Percentiles rank a stretch among this genome's conserved stretches.
These are phyloP conservation scores for Peromyscus attwateri DNA, from an alignment of 2,797 vertebrate species.

Conservation along the genomic window DNA sequence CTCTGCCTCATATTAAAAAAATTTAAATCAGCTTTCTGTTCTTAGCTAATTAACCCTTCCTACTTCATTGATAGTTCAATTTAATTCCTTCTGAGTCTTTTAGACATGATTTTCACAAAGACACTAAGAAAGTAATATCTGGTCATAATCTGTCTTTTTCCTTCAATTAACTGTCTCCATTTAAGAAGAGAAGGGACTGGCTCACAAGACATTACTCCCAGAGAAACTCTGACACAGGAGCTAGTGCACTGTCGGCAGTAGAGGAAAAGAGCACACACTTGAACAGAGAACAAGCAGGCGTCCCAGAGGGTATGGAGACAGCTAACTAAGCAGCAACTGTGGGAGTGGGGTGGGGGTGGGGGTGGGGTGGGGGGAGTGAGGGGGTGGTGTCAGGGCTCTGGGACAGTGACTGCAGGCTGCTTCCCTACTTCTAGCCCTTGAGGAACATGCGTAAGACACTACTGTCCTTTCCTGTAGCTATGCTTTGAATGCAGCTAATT, in stretches of 20 bases:
- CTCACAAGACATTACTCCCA: conserved; percentile 25
- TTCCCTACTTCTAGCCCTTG: neutral
- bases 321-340: neutral
- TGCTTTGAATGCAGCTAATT: neutral
- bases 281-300: neutral
- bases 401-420: neutral
- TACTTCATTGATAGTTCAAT: neutral
- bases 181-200: neutral
- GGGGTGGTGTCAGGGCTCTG: neutral
- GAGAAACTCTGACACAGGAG: neutral
- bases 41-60: neutral
- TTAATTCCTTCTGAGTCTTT: conserved; percentile 48
- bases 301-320: neutral
- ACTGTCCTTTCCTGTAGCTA: too few relatives aligned
- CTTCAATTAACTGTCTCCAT: neutral
- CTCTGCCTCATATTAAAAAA: neutral
- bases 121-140: conserved; percentile 45
- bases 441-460: too few relatives aligned
- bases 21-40: conserved; percentile 51
- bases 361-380: too few relatives aligned
- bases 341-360: too few relatives aligned
- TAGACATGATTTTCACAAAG: conserved; percentile 57
- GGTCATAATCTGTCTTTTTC: conserved; percentile 12
- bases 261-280: neutral
- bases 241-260: neutral